These are phyloP conservation scores for Punctoribates punctum DNA, from an alignment of 2,888 invertebrate genomes.

Conservation along the genomic window DNA sequence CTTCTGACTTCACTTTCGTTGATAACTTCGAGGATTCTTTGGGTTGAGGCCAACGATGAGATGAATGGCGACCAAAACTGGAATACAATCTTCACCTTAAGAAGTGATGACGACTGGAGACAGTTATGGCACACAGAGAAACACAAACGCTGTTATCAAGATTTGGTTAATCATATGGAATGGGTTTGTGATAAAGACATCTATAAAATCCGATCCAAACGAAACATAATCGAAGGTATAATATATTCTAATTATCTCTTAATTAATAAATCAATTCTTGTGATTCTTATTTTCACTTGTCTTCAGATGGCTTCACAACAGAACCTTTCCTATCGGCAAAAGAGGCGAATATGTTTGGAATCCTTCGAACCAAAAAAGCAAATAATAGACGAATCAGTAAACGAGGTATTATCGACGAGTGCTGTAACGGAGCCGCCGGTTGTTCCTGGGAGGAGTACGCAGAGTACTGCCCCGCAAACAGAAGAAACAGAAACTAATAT, in stretches of 20 bases:
- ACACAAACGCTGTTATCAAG: conserved; percentile 61
- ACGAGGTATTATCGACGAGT: conserved; percentile 60
- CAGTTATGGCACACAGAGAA: conserved; percentile 61
- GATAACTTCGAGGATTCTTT: too few species aligned
- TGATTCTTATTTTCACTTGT: not conserved
- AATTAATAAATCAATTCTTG: too few species aligned
- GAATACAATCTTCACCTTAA: conserved; percentile 40
- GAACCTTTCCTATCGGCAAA: conserved; percentile 22
- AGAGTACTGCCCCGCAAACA: conserved; percentile 63
- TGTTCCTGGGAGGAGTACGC: conserved; percentile 66
- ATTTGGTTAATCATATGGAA: conserved; percentile 59
- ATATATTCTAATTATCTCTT: not conserved
- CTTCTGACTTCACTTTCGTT: not conserved
- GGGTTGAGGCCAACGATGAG: not conserved
- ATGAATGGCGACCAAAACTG: conserved; percentile 28
- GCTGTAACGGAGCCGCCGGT: conserved; percentile 57
- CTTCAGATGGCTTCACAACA: not conserved
- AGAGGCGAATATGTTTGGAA: conserved; percentile 41
- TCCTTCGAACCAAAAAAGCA: conserved; percentile 31
- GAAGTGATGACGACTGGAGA: conserved; percentile 59
- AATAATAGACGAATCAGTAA: conserved; percentile 43
- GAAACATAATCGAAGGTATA: conserved; percentile 18
- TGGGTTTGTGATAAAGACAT: conserved; percentile 65
- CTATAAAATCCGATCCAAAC: conserved; percentile 54
- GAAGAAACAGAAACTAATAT: conserved; percentile 46